These are phyloP conservation scores for Drosophila ustulata DNA, from an alignment of 2,888 invertebrate species.

Conservation along the genomic window DNA sequence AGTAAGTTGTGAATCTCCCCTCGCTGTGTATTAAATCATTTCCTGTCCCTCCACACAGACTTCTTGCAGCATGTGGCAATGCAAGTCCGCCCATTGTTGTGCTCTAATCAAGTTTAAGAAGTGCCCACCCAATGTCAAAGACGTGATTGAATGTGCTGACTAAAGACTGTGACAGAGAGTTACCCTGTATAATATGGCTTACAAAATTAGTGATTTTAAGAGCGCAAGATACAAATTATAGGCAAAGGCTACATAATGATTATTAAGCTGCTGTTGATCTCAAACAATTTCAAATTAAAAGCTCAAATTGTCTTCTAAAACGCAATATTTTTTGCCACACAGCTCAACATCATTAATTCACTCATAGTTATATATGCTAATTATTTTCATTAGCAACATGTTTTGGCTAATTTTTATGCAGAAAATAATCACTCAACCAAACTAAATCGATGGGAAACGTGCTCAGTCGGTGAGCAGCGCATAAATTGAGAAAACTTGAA, in stretches of 20 bases:
- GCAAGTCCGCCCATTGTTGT: constrained; percentile 30
- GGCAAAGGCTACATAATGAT: neutral
- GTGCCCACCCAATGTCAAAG: constrained; percentile 35
- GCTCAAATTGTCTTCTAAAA: neutral
- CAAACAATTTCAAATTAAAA: neutral
- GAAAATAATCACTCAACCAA: neutral
- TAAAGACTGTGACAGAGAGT: neutral
- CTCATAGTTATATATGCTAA: constrained; percentile 5
- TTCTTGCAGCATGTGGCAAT: neutral
- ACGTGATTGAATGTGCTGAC: neutral
- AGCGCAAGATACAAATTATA: neutral
- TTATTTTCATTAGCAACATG: neutral
- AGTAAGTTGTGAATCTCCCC: constrained; percentile 3
- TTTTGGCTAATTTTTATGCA: neutral
- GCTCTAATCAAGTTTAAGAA: constrained; percentile 37
- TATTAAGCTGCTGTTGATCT: neutral
- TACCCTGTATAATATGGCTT: constrained; percentile 21
- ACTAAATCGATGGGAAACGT: neutral
- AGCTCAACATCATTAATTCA: neutral
- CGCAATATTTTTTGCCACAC: neutral
- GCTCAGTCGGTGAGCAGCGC: neutral
- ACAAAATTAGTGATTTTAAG: too few relatives aligned
- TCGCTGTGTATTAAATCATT: neutral
- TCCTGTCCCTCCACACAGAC: neutral
- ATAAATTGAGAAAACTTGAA: neutral